Evolutionary conservation across 2,888 invertebrate genomes (phyloP).

Genomic region (Cryptosula pallasiana): DNA sequence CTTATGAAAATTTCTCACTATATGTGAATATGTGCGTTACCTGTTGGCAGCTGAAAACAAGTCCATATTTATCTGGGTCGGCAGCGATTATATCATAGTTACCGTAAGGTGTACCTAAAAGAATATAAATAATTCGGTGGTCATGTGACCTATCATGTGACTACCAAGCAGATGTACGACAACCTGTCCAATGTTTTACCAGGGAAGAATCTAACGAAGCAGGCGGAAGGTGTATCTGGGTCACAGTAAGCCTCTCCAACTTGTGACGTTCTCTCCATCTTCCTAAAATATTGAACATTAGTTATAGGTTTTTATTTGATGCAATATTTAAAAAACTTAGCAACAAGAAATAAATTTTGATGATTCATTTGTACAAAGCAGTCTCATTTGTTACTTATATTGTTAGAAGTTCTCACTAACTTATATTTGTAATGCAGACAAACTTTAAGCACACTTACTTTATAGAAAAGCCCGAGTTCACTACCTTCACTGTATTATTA

Average conservation of each 20-base stretch:
- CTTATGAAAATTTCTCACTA: too few relatives aligned
- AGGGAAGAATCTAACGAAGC: neutral
- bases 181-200: neutral
- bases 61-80: conserved; percentile 9
- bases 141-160: too few relatives aligned
- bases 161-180: too few relatives aligned
- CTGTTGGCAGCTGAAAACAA: neutral
- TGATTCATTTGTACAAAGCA: too few relatives aligned
- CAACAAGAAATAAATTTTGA: too few relatives aligned
- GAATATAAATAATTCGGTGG: neutral
- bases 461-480: conserved; percentile 3
- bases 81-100: conserved; percentile 1
- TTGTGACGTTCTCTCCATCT: neutral
- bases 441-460: neutral
- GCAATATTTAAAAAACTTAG: too few relatives aligned
- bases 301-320: too few relatives aligned
- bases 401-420: neutral
- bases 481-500: neutral
- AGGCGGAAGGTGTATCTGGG: neutral
- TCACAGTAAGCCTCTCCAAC: conserved; percentile 14
- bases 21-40: neutral
- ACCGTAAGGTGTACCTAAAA: neutral
- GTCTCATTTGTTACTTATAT: neutral
- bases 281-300: too few relatives aligned
- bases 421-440: neutral